phyloP scores from a whole-genome alignment of 2,113 vertebrate species.

The Aegypius monachus region DNA sequence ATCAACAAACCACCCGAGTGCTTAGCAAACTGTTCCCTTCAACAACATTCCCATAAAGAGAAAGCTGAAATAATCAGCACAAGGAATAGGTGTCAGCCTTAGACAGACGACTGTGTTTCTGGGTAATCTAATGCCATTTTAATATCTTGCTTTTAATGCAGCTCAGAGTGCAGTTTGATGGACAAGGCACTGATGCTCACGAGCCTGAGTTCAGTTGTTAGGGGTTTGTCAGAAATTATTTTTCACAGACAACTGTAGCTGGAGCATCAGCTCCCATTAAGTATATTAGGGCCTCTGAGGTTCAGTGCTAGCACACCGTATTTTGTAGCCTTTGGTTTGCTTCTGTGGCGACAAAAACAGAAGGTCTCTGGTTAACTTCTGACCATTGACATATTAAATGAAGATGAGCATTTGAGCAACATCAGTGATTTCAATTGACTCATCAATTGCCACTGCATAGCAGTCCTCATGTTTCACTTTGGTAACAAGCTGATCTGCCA shows the following conservation, averaged over 20 bases:
- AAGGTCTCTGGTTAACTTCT: constrained; percentile 63
- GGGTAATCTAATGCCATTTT: constrained; percentile 38
- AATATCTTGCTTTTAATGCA: constrained; percentile 45
- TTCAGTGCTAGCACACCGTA: neutral
- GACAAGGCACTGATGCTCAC: neutral
- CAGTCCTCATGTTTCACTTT: constrained; percentile 69
- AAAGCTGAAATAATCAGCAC: neutral
- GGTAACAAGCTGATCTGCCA: constrained; percentile 73
- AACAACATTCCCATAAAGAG: neutral
- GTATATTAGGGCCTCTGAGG: neutral
- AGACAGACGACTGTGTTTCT: neutral
- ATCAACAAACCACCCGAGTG: neutral
- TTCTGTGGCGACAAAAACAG: constrained; percentile 4
- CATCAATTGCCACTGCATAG: constrained; percentile 65
- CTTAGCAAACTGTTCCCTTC: neutral
- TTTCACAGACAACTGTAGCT: constrained; percentile 8
- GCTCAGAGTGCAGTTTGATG: constrained; percentile 5
- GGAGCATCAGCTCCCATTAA: constrained; percentile 20
- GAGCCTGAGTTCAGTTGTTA: neutral
- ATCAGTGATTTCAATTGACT: constrained; percentile 74
- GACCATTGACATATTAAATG: constrained; percentile 69
- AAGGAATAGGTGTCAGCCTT: constrained; percentile 14
- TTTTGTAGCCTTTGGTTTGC: constrained; percentile 34
- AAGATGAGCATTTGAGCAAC: constrained; percentile 62
- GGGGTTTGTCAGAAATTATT: constrained; percentile 25